A percentile compares a stretch with the other conserved stretches of the same genome.
These are phyloP conservation scores for Malurus elegans DNA, from an alignment of 2,113 vertebrate species.

Conservation along the genomic window DNA sequence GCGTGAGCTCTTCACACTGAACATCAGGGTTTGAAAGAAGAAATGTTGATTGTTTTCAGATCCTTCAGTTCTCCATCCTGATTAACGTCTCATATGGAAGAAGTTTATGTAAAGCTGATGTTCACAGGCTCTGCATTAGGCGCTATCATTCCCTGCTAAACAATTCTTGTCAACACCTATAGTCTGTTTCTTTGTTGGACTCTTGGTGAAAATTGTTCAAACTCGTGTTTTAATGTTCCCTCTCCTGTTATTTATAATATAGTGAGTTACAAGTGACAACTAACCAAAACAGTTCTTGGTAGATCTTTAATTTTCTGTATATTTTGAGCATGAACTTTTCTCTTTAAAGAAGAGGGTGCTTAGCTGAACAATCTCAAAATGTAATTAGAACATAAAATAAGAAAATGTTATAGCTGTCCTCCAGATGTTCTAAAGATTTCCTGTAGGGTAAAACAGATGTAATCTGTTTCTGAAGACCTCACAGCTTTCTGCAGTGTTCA, in stretches of 20 bases:
- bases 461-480: neutral
- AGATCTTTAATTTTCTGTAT: constrained; percentile 3
- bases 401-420: constrained; percentile 58
- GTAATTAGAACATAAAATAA: constrained; percentile 49
- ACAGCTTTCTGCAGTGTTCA: neutral
- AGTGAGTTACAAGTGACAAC: constrained; percentile 21
- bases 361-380: constrained; percentile 31
- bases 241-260: constrained; percentile 46
- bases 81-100: constrained; percentile 51
- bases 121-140: constrained; percentile 42
- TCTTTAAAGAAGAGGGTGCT: constrained; percentile 27
- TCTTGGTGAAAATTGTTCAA: constrained; percentile 39
- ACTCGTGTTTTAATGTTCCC: constrained; percentile 25
- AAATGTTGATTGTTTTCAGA: constrained; percentile 46
- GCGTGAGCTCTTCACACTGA: neutral
- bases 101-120: constrained; percentile 54
- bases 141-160: constrained; percentile 35
- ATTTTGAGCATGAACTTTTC: constrained; percentile 17
- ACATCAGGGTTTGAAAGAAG: neutral
- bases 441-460: constrained; percentile 16
- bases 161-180: constrained; percentile 52
- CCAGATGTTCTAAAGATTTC: constrained; percentile 67
- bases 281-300: constrained; percentile 26
- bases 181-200: constrained; percentile 36
- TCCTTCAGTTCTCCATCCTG: neutral